phyloP scores from a whole-genome alignment of 1,140 invertebrate genomes.

The Drosophila bifasciata region DNA sequence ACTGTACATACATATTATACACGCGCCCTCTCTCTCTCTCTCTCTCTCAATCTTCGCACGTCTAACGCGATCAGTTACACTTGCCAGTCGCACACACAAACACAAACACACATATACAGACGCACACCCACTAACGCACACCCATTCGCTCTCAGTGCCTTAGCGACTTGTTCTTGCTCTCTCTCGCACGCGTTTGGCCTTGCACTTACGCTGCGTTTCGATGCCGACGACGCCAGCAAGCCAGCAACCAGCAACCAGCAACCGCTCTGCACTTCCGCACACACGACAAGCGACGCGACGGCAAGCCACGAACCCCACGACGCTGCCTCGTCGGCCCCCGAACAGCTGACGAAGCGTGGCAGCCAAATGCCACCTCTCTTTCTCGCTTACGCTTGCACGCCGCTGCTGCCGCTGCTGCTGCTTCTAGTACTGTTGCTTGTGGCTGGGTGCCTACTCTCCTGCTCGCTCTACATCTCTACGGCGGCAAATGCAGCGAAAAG shows the following conservation, averaged over 20 bases:
- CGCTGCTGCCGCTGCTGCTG: conserved; percentile 2
- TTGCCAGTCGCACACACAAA: conserved; percentile 37
- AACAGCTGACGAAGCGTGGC: conserved; percentile 61
- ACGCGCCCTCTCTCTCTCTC: conserved; percentile 25
- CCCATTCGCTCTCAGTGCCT: conserved; percentile 11
- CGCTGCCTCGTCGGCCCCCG: conserved; percentile 4
- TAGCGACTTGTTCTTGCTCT: conserved; percentile 4
- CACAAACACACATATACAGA: conserved; percentile 4
- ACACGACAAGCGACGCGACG: conserved; percentile 39
- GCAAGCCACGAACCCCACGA: conserved; percentile 24
- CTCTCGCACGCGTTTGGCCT: conserved; percentile 74
- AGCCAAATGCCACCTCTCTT: conserved; percentile 18
- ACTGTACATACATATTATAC: conserved; percentile 34
- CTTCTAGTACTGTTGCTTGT: background rate
- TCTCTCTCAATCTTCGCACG: conserved; percentile 5
- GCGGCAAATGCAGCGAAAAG: conserved; percentile 54
- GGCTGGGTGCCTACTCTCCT: conserved; percentile 5
- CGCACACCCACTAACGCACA: conserved; percentile 12
- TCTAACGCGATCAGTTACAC: conserved; percentile 70
- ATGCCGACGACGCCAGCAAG: conserved; percentile 28
- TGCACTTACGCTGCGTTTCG: conserved; percentile 70
- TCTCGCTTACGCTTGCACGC: conserved; percentile 10
- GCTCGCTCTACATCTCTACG: conserved; percentile 56
- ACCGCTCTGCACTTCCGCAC: conserved; percentile 72
- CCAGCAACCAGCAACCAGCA: conserved; percentile 4